Evolutionary conservation across 2,888 invertebrate genomes (phyloP).

Genomic region (Drosophila cracens): DNA sequence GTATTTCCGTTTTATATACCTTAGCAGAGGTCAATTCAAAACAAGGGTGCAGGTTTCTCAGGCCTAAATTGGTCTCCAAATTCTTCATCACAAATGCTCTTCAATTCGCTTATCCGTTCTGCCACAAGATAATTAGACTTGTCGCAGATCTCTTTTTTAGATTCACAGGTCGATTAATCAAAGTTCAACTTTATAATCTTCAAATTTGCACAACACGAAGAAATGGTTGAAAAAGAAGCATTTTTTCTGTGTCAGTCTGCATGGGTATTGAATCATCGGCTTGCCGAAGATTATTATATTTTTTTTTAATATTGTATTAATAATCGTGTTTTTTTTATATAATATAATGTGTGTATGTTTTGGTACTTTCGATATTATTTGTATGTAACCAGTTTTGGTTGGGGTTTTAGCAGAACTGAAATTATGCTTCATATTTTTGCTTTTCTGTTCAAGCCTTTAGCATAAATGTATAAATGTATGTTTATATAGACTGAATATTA

Average conservation of each 20-base stretch:
- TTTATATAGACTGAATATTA: constrained; percentile 81
- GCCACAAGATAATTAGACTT: neutral
- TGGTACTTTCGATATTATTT: constrained; percentile 23
- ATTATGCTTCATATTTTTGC: constrained; percentile 54
- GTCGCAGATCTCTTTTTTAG: neutral
- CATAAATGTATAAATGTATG: constrained; percentile 78
- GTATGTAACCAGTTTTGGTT: constrained; percentile 53
- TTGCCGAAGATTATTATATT: constrained; percentile 15
- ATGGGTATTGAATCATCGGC: constrained; percentile 33
- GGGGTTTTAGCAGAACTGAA: constrained; percentile 66
- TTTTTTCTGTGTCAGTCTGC: constrained; percentile 8
- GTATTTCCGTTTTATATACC: constrained; percentile 13
- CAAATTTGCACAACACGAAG: neutral
- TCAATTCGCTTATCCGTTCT: neutral
- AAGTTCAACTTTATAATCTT: neutral
- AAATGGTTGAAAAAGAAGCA: neutral
- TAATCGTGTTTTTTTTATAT: constrained; percentile 28
- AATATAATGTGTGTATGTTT: constrained; percentile 32
- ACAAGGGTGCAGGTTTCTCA: constrained; percentile 3
- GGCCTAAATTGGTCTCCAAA: neutral
- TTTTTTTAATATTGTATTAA: constrained; percentile 21
- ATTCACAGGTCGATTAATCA: neutral
- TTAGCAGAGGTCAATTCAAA: constrained; percentile 1
- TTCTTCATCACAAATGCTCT: neutral
- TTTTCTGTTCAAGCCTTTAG: constrained; percentile 59